These are phyloP conservation scores for Melanargia galathea DNA, from an alignment of 2,888 invertebrate genomes.

Conservation along the genomic window DNA sequence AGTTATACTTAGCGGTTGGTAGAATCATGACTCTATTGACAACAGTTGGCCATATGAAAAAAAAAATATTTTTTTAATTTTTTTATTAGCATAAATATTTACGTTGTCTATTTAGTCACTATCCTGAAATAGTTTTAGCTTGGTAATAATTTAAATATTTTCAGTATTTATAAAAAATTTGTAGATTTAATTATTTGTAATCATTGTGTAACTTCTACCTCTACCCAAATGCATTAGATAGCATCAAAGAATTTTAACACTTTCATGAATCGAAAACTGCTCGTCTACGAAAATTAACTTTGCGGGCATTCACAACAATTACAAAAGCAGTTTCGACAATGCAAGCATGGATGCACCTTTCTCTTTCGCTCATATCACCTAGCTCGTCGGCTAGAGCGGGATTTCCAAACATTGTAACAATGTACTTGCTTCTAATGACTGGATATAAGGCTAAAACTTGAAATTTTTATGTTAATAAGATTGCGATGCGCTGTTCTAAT, in stretches of 20 bases:
- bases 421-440: constrained; percentile 67
- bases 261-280: constrained; percentile 30
- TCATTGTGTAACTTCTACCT: constrained; percentile 11
- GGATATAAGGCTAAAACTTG: constrained; percentile 75
- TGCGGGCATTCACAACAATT: constrained; percentile 47
- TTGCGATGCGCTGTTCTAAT: constrained; percentile 72
- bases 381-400: constrained; percentile 56
- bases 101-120: too few species aligned
- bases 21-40: too few species aligned
- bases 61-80: too few species aligned
- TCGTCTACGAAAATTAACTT: constrained; percentile 31
- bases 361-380: constrained; percentile 54
- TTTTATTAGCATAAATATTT: too few species aligned
- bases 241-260: constrained; percentile 32
- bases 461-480: constrained; percentile 79
- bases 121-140: not conserved
- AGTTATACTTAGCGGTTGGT: too few species aligned
- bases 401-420: constrained; percentile 57
- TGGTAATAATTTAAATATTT: not conserved
- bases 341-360: constrained; percentile 49
- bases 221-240: constrained; percentile 18
- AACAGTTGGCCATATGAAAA: too few species aligned
- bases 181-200: not conserved
- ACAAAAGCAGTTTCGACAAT: constrained; percentile 60
- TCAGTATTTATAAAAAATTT: not conserved